Evolutionary conservation across 1,140 invertebrate species (phyloP).

Genomic region (Caerostris darwini): DNA sequence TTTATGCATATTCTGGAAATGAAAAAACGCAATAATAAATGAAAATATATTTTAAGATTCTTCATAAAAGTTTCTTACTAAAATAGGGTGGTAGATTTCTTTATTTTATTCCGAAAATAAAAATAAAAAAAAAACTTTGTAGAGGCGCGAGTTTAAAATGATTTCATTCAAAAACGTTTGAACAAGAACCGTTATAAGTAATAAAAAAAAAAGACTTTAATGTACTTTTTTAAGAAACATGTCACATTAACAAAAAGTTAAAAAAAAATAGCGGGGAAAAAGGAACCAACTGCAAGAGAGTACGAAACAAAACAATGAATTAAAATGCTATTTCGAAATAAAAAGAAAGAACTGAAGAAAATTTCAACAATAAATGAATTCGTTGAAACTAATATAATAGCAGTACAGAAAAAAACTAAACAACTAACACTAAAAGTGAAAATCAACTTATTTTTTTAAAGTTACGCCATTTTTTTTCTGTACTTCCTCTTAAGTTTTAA

Average conservation of each 20-base stretch:
- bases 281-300: background rate
- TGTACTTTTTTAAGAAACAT: background rate
- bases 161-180: no score
- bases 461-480: background rate
- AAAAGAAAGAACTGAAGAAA: background rate
- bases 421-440: background rate
- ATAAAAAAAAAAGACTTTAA: background rate
- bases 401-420: background rate
- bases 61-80: no score
- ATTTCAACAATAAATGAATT: background rate
- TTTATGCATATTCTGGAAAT: no score
- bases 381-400: background rate
- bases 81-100: no score
- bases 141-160: no score
- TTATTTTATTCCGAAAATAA: no score
- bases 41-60: no score
- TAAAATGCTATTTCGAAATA: conserved; percentile 3
- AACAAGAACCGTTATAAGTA: no score
- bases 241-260: background rate
- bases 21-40: no score
- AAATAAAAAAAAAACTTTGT: no score
- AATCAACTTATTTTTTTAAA: background rate
- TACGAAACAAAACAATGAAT: background rate
- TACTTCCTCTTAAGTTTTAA: background rate
- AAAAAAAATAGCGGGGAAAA: background rate